phyloP scores from a whole-genome alignment of 2,888 invertebrate genomes.

The Heliconius aoede region DNA sequence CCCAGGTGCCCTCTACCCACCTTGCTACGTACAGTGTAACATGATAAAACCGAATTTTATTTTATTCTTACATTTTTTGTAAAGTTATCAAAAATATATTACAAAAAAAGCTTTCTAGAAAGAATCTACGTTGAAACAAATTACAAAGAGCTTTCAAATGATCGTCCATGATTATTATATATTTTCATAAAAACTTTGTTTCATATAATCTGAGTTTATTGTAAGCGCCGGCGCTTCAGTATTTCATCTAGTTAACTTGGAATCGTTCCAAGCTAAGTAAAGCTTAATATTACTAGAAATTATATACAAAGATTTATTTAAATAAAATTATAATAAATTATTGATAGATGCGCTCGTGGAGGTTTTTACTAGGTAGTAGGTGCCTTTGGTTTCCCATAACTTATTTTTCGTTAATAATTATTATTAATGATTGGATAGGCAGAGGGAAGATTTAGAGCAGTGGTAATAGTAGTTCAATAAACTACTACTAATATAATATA shows the following conservation, averaged over 20 bases:
- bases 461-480: no score
- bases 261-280: constrained; percentile 40
- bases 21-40: no score
- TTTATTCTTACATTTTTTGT: background rate
- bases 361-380: no score
- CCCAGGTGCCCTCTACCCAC: no score
- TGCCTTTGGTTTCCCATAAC: no score
- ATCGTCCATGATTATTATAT: constrained; percentile 34
- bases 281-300: constrained; percentile 47
- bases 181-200: constrained; percentile 43
- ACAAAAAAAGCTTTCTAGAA: background rate
- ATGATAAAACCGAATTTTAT: background rate
- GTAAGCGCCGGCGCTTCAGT: constrained; percentile 39
- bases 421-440: no score
- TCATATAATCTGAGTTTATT: constrained; percentile 44
- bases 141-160: constrained; percentile 4
- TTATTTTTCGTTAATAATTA: no score
- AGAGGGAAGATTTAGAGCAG: no score
- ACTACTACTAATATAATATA: no score
- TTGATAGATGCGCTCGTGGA: no score
- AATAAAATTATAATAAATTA: background rate
- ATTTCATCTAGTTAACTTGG: constrained; percentile 44
- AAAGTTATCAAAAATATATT: background rate
- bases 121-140: background rate
- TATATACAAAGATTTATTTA: constrained; percentile 32